Percentiles rank a stretch among this genome's conserved stretches.
Conservation (phyloP, 2,797 vertebrate species). For the Setipinna tenuifilis region DNA sequence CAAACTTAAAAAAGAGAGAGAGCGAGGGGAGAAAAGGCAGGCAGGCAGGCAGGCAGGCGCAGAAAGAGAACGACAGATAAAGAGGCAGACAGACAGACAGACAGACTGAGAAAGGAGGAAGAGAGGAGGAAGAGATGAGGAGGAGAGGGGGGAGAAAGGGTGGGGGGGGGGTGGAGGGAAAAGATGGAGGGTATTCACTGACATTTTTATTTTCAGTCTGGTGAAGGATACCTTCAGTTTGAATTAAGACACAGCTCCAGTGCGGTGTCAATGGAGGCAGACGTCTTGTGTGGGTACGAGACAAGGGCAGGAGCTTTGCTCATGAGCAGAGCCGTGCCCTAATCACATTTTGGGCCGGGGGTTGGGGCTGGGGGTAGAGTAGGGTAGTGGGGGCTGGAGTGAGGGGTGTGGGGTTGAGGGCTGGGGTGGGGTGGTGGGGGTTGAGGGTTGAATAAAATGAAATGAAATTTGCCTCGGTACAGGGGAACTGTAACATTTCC, state of each 20-base stretch:
- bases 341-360: conserved; percentile 47
- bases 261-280: conserved; percentile 46
- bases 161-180: background rate
- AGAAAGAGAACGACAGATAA: background rate
- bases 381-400: background rate
- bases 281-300: conserved; percentile 49
- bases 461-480: conserved; percentile 53
- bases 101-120: background rate
- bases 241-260: conserved; percentile 43
- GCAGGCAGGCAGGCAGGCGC: background rate
- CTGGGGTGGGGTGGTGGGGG: background rate
- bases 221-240: conserved; percentile 33
- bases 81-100: background rate
- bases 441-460: conserved; percentile 25
- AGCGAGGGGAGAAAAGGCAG: background rate
- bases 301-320: conserved; percentile 46
- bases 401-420: background rate
- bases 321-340: conserved; percentile 46
- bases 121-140: background rate
- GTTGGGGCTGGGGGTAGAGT: background rate
- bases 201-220: conserved; percentile 32
- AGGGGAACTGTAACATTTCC: conserved; percentile 51
- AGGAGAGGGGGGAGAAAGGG: background rate
- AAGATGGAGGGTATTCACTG: conserved; percentile 32
- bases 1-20: background rate